Evolutionary conservation across 2,797 vertebrate species (phyloP), one percentile per base, ranked within the genome.

Genomic region (Sebastes dallii): DNA sequence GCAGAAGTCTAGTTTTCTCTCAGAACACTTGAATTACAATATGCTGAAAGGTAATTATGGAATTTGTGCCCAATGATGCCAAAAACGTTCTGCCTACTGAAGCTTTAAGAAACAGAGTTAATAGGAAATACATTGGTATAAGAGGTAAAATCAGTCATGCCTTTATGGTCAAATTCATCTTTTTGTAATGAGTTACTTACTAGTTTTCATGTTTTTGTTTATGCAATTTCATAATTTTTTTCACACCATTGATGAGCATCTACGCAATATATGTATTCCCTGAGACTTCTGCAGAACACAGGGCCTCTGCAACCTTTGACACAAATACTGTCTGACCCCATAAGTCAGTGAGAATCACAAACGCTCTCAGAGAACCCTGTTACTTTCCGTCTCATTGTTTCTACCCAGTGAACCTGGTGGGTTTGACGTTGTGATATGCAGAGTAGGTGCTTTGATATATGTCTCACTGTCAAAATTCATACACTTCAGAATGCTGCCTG

Each of bases 401-500:
- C 82, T 71, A 65, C 30, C 27, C 88, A 55, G 72, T 80, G 82
- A 83, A 83, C 85, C 84, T n/a, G 66, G 22, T 11, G 80, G 72
- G 55, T 32, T 58, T 66, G 70, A 72, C 66, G 5, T 70, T 71
- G 70, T 66, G 82, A 92, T 92, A 90, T 91, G 83, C 78, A 91
- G 77, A 88, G 89, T 62, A 50, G 79, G 3, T 34, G 42, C 88
- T 88, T 88, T 93, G 93, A 93, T 89, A 89, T 83, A 92, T 85
- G 88, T 91, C 89, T 72, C 85, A 65, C 89, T 91, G 90, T 92
- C 91, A 91, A 81, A 87, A 87, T 81, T 73, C 85, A 59, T 87
- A 77, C 80, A 70, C 78, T 82, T 85, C 86, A 88, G 74, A 88
- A 83, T 18, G 78, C 74, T 22, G 83, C 89, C 84, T 86, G 80